Evolutionary conservation across 1,140 invertebrate genomes (phyloP).

Genomic region (Drosophila sp.): DNA sequence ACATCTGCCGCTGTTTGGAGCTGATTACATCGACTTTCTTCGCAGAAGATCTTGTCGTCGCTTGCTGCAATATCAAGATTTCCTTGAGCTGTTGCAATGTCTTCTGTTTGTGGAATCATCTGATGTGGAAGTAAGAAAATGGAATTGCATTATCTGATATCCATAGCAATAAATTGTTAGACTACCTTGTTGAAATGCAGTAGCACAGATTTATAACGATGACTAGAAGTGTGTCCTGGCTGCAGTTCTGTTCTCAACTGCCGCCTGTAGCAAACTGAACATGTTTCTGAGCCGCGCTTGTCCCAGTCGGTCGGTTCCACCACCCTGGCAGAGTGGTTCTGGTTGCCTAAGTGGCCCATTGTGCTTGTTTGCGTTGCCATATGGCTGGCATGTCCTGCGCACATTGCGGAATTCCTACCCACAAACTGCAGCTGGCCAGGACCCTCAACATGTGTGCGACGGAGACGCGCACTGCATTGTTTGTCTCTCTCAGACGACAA

Average conservation of each 20-base stretch:
- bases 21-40: constrained; percentile 54
- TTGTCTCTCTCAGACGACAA: neutral
- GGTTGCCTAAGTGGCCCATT: constrained; percentile 1
- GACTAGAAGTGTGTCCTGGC: constrained; percentile 67
- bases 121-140: neutral
- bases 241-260: constrained; percentile 58
- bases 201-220: constrained; percentile 48
- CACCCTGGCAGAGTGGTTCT: constrained; percentile 41
- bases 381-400: constrained; percentile 70
- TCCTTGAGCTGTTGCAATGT: neutral
- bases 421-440: constrained; percentile 41
- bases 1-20: constrained; percentile 51
- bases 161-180: neutral
- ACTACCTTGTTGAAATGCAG: constrained; percentile 4
- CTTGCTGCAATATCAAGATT: neutral
- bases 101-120: constrained; percentile 64
- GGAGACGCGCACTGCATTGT: constrained; percentile 8
- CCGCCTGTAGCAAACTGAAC: constrained; percentile 53
- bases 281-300: constrained; percentile 47
- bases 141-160: neutral
- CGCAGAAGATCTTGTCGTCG: constrained; percentile 15
- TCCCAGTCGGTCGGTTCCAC: constrained; percentile 35
- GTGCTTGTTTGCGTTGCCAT: constrained; percentile 36
- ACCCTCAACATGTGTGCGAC: constrained; percentile 2
- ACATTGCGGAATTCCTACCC: constrained; percentile 79